Conservation (phyloP, 1,140 invertebrate species). For the Drosophila miranda region DNA sequence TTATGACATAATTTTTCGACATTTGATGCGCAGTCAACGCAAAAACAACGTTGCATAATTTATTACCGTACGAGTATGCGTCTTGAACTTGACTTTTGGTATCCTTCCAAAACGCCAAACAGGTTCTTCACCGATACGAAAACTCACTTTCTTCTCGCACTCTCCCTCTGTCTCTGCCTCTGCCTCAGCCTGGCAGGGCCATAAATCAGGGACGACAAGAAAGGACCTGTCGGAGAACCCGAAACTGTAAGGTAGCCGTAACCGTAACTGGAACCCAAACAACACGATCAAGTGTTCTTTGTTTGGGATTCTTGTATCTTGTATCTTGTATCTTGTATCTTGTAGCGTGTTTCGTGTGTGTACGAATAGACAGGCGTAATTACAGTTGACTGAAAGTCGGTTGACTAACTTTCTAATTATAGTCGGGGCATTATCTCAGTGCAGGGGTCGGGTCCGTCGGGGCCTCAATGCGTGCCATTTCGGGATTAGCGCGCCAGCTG, state of each 20-base stretch:
- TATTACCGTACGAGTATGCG: neutral
- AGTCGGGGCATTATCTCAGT: constrained; percentile 28
- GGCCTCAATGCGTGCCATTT: constrained; percentile 63
- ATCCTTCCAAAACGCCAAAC: constrained; percentile 24
- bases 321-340: neutral
- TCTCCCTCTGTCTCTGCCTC: neutral
- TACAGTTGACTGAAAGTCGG: constrained; percentile 49
- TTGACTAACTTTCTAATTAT: constrained; percentile 66
- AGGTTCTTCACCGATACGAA: constrained; percentile 12
- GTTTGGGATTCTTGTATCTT: constrained; percentile 30
- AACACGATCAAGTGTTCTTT: constrained; percentile 36
- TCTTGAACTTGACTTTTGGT: constrained; percentile 40
- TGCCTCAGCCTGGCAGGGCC: neutral
- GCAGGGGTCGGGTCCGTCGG: neutral
- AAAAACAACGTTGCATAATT: constrained; percentile 27
- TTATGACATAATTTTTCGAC: constrained; percentile 62
- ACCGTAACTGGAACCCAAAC: constrained; percentile 26
- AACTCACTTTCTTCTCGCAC: constrained; percentile 25
- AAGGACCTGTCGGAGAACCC: constrained; percentile 17
- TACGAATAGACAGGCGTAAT: constrained; percentile 36
- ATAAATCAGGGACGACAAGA: constrained; percentile 37
- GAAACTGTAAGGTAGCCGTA: neutral
- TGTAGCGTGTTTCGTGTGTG: neutral
- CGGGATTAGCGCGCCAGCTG: constrained; percentile 50
- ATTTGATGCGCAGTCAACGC: constrained; percentile 18